A percentile compares a stretch with the other conserved stretches of the same genome.
phyloP scores from a whole-genome alignment of 2,888 invertebrate genomes.

The Leptura quadrifasciata region DNA sequence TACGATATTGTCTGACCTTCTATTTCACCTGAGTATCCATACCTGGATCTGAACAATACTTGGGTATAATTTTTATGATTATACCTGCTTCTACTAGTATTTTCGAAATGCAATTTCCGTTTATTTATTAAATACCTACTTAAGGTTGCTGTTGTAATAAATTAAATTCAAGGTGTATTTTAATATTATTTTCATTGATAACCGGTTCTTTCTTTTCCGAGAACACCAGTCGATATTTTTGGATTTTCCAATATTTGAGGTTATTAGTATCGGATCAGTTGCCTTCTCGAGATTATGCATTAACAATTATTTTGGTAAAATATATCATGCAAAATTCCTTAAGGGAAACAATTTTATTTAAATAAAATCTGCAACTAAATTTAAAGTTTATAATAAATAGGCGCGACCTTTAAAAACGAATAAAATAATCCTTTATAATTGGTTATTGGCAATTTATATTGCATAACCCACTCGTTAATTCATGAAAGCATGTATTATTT shows the following conservation, averaged over 20 bases:
- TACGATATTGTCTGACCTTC: not conserved
- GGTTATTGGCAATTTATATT: slow-evolving; percentile 5
- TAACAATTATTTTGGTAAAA: not conserved
- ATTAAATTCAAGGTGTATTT: slow-evolving; percentile 17
- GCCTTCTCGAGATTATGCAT: not conserved
- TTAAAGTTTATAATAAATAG: not conserved
- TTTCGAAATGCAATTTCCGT: not conserved
- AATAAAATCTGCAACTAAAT: not conserved
- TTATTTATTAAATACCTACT: not conserved
- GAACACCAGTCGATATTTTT: no score
- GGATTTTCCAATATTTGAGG: not conserved
- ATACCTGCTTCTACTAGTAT: not conserved
- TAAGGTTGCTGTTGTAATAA: not conserved
- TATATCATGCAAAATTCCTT: not conserved
- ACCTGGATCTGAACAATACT: not conserved
- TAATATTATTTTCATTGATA: not conserved
- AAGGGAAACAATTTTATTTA: not conserved
- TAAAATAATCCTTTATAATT: slow-evolving; percentile 25
- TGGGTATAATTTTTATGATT: not conserved
- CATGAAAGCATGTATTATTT: not conserved
- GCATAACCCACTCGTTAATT: slow-evolving; percentile 8
- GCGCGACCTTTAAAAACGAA: not conserved
- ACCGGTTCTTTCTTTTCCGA: not conserved
- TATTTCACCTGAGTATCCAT: not conserved
- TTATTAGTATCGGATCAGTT: not conserved